Base-by-base conservation (phyloP, 2,888 invertebrate species). In the Pammene fasciana region DNA sequence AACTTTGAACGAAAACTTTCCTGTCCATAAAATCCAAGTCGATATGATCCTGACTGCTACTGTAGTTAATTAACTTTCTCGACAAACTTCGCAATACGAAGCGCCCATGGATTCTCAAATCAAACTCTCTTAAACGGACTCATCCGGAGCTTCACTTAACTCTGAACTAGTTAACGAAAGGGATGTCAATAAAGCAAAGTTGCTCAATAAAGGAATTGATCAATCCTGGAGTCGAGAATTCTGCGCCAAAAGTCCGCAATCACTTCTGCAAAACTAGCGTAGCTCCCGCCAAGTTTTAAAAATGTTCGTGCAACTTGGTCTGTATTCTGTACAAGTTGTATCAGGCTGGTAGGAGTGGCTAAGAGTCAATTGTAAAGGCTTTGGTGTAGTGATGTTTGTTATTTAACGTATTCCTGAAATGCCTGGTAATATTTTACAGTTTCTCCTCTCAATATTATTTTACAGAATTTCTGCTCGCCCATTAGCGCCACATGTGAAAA, bases 361-460 rank as follows among this genome's bases (percentile, higher is more conserved):
- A 78, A 80, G 78, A 81, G 82, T 81, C 80, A 76, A 84, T 82
- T 81, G 79, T 76, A 78, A 78, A 74, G 62, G 74, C 41, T 34
- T 52, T 41, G 41, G 11, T 75, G 75, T 84, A 52, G 52, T 18
- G 52, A 26, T 4, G 4, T 26, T 26, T 26, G 26, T 26, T 26
- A 1, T 26, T 3, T 26, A 26, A 26, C 26, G 4, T 1, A 26
- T 26, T 26, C 1, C 4, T 26, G 26, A 26, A 26, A 26, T 3
- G 38, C 38, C 2, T 7, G 38, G 38, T 7, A 38, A 38, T 38
- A 38, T 38, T n/a, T n/a, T n/a, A n/a, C n/a, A n/a, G n/a, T n/a
- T n/a, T 38, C 38, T 9, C 6, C 2, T 5, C 38, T 9, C 38
- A 9, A 9, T 38, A 9, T 6, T 9, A 26, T 26, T 26, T 3